phyloP scores from a whole-genome alignment of 2,888 invertebrate species.

The Ditylenchus weischeri region DNA sequence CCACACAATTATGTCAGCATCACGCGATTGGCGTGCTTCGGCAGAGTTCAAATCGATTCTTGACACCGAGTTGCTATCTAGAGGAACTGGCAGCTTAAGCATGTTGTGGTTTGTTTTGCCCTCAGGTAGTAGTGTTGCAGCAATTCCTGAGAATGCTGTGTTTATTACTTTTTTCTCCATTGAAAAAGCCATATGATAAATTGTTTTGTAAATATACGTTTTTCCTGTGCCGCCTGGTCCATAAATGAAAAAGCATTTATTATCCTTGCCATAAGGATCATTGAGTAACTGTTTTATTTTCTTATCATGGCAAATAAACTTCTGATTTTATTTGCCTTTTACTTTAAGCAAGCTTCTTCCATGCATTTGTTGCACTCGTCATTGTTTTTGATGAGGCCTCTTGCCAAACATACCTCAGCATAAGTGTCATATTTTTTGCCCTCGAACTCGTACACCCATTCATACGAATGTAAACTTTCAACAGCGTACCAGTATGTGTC shows the following conservation, averaged over 20 bases:
- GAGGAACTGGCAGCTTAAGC: conserved; percentile 33
- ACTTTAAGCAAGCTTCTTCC: not conserved
- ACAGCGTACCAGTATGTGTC: no score
- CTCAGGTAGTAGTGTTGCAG: conserved; percentile 60
- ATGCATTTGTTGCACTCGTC: not conserved
- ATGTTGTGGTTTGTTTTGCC: conserved; percentile 59
- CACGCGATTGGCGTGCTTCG: conserved; percentile 34
- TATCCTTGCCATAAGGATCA: conserved; percentile 8
- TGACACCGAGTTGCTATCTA: not conserved
- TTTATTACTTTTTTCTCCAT: conserved; percentile 58
- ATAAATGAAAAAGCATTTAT: conserved; percentile 54
- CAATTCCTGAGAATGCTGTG: conserved; percentile 61
- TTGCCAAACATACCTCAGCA: no score
- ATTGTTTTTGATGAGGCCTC: not conserved
- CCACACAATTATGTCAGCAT: conserved; percentile 44
- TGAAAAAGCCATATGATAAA: conserved; percentile 57
- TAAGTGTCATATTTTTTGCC: no score
- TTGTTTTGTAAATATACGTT: conserved; percentile 59
- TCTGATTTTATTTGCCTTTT: conserved; percentile 18
- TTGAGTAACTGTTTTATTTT: conserved; percentile 17
- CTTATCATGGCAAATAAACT: conserved; percentile 26
- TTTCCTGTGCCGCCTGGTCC: conserved; percentile 61
- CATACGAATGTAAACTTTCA: no score
- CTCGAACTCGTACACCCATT: no score
- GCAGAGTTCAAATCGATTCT: conserved; percentile 15